Conservation (phyloP, 1,140 invertebrate species). For the Drosophila micromelanica region DNA sequence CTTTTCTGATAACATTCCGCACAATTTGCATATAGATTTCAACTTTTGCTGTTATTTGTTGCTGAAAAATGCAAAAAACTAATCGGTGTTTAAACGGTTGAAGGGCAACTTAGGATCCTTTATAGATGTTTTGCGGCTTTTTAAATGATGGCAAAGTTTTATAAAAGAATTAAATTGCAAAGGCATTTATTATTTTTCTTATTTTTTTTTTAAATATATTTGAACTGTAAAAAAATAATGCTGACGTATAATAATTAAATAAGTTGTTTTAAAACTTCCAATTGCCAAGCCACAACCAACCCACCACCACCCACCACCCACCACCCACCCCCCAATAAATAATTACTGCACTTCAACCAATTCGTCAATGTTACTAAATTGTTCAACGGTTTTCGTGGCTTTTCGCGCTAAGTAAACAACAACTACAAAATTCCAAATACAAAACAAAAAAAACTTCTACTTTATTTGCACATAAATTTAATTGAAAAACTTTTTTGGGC, state of each 20-base stretch:
- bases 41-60: constrained; percentile 13
- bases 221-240: too few species aligned
- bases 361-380: constrained; percentile 47
- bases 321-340: constrained; percentile 36
- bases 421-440: background rate
- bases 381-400: constrained; percentile 50
- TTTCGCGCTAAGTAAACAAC: constrained; percentile 26
- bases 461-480: constrained; percentile 65
- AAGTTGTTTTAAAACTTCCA: background rate
- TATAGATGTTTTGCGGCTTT: background rate
- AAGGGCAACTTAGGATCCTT: background rate
- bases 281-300: background rate
- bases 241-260: too few species aligned
- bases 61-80: background rate
- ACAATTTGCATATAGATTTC: constrained; percentile 61
- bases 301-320: background rate
- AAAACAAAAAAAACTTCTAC: constrained; percentile 25
- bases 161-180: too few species aligned
- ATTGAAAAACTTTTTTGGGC: constrained; percentile 61
- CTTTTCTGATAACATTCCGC: constrained; percentile 38
- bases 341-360: constrained; percentile 41
- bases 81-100: constrained; percentile 32
- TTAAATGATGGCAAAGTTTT: too few species aligned
- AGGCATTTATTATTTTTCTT: too few species aligned
- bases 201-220: background rate